These are phyloP conservation scores for Clarias magur DNA, from an alignment of 2,113 vertebrate genomes.

Conservation along the genomic window DNA sequence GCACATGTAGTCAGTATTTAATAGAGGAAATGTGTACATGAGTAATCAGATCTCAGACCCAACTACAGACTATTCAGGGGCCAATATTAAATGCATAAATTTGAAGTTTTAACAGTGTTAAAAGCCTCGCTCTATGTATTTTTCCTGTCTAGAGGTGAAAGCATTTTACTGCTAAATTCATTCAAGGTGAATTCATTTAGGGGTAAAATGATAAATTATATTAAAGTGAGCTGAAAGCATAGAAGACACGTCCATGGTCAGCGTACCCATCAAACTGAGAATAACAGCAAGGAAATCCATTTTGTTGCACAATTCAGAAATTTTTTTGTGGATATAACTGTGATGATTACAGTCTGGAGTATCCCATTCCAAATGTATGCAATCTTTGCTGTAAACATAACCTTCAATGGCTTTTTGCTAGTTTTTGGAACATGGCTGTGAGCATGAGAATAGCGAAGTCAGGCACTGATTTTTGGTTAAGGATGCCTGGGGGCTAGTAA, in stretches of 20 bases:
- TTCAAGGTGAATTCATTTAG: neutral
- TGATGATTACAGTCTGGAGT: neutral
- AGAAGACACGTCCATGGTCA: neutral
- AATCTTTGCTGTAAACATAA: neutral
- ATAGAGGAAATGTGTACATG: neutral
- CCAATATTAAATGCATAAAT: neutral
- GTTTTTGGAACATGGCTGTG: neutral
- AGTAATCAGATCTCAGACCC: neutral
- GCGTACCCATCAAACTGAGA: neutral
- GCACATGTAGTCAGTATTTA: neutral
- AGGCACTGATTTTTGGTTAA: neutral
- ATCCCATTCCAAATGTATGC: neutral
- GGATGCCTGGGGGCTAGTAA: neutral
- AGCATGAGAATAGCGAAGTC: no score
- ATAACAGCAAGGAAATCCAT: neutral
- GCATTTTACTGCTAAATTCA: neutral
- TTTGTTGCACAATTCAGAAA: neutral
- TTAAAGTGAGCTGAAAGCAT: neutral
- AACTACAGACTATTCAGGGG: neutral
- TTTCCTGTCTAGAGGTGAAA: neutral
- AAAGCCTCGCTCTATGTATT: neutral
- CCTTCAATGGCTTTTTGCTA: neutral
- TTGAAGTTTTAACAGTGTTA: neutral
- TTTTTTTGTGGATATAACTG: fast-evolving
- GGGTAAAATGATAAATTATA: neutral